phyloP scores from a whole-genome alignment of 2,888 invertebrate genomes.

The Pollenia angustigena region DNA sequence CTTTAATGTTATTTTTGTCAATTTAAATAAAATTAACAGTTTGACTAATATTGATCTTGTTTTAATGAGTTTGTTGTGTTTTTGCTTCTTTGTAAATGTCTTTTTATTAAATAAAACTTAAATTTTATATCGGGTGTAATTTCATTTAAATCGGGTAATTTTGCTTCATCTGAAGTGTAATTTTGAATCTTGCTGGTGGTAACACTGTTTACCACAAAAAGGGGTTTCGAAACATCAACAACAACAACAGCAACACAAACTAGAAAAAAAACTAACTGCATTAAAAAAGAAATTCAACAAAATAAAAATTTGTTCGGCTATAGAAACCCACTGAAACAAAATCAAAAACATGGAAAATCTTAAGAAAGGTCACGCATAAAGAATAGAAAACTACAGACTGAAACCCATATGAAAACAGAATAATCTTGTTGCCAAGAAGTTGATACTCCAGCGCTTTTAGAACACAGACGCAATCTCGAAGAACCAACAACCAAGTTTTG shows the following conservation, averaged over 20 bases:
- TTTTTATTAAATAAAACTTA: no score
- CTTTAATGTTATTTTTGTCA: no score
- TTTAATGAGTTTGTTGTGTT: no score
- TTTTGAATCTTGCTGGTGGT: no score
- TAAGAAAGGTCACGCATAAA: conserved; percentile 64
- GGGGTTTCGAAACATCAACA: conserved; percentile 15
- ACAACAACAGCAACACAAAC: background rate
- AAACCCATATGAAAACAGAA: conserved; percentile 20
- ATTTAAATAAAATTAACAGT: no score
- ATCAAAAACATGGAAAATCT: background rate
- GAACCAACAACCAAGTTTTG: conserved; percentile 28
- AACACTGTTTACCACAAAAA: no score
- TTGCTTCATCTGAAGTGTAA: no score
- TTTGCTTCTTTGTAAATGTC: no score
- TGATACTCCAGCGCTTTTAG: conserved; percentile 19
- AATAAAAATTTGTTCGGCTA: conserved; percentile 16
- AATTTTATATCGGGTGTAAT: no score
- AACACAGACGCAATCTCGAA: conserved; percentile 32
- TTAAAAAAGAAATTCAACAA: conserved; percentile 39
- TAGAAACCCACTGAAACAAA: conserved; percentile 9
- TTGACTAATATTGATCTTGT: no score
- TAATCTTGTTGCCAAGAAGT: conserved; percentile 17
- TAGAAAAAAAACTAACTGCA: background rate
- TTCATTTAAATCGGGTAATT: no score
- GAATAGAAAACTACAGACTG: conserved; percentile 23